Conservation (phyloP, 2,888 invertebrate genomes). For the Drosophila nigricruria region DNA sequence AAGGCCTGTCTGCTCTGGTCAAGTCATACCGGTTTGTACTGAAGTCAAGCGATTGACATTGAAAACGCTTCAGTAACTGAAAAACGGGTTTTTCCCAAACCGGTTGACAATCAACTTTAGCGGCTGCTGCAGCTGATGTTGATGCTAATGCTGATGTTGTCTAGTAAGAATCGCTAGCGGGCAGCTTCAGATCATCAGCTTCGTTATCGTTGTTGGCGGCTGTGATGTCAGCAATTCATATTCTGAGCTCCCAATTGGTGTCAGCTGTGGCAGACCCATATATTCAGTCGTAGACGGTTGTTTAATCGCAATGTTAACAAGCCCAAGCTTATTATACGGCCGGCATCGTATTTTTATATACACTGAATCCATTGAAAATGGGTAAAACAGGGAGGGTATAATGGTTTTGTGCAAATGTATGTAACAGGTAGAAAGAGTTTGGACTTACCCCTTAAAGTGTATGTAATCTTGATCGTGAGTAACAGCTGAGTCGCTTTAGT, state of each 20-base stretch:
- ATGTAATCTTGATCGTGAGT: not conserved
- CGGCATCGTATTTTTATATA: constrained; percentile 14
- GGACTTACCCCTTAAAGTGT: too few species aligned
- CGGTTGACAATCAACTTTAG: constrained; percentile 64
- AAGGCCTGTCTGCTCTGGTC: constrained; percentile 41
- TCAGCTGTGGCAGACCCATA: constrained; percentile 26
- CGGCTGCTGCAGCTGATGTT: constrained; percentile 35
- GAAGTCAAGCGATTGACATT: constrained; percentile 66
- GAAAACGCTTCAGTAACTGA: constrained; percentile 65
- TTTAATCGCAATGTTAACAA: constrained; percentile 69
- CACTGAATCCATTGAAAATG: not conserved
- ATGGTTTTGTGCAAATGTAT: not conserved
- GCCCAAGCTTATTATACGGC: constrained; percentile 53
- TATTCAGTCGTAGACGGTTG: constrained; percentile 31
- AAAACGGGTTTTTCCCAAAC: constrained; percentile 71
- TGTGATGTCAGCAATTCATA: constrained; percentile 51
- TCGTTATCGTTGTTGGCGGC: constrained; percentile 15
- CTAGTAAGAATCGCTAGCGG: constrained; percentile 57
- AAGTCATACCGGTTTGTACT: constrained; percentile 35
- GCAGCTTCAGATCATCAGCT: constrained; percentile 29
- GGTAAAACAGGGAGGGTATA: not conserved
- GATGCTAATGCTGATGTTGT: constrained; percentile 32
- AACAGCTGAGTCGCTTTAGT: not conserved
- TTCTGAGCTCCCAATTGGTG: constrained; percentile 14
- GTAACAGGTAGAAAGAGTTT: not conserved